phyloP scores from a whole-genome alignment of 2,797 vertebrate genomes.

The Heterohyrax brucei region DNA sequence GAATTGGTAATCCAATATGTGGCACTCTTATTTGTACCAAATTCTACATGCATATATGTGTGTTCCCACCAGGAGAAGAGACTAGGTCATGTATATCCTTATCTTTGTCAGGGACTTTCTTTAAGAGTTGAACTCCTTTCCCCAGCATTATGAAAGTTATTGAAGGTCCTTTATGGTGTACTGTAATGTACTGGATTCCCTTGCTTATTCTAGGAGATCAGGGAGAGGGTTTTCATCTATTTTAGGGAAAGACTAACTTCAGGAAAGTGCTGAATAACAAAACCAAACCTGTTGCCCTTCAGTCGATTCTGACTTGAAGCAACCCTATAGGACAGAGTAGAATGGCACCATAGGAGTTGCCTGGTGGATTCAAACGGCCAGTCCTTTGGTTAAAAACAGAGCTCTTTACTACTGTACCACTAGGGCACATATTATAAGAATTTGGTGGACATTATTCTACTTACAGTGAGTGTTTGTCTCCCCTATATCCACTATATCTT shows the following conservation, averaged over 20 bases:
- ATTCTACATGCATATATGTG: background rate
- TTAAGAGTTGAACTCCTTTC: background rate
- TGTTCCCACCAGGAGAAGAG: constrained; percentile 25
- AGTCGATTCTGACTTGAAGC: no score
- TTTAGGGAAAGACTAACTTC: constrained; percentile 47
- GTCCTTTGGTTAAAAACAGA: no score
- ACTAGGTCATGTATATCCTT: background rate
- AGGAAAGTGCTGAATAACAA: background rate
- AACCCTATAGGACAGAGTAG: no score
- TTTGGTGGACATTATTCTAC: background rate
- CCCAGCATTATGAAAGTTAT: constrained; percentile 10
- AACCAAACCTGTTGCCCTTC: no score
- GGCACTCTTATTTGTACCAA: background rate
- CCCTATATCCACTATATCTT: background rate
- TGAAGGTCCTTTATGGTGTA: background rate
- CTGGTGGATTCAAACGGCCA: no score
- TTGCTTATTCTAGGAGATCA: constrained; percentile 7
- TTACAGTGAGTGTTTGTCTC: background rate
- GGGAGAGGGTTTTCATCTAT: constrained; percentile 31
- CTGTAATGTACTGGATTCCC: background rate
- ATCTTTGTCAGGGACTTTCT: constrained; percentile 10
- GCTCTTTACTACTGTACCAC: no score
- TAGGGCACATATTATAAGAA: background rate
- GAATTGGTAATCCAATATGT: background rate
- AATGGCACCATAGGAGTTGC: no score